Evolutionary conservation across 2,113 vertebrate species (phyloP).

Genomic region (Elachura formosa): DNA sequence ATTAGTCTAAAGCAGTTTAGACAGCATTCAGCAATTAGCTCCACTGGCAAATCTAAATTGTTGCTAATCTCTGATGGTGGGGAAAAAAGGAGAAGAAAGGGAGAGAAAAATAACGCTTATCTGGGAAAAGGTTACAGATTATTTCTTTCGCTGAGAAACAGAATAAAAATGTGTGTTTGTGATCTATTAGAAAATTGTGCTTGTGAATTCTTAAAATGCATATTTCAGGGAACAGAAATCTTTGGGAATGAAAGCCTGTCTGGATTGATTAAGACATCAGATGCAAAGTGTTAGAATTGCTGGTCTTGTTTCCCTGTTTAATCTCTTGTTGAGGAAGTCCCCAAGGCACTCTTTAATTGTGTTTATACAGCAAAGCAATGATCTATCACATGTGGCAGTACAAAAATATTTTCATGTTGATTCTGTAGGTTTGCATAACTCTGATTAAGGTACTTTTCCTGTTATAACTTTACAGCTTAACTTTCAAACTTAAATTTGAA

Average conservation of each 20-base stretch:
- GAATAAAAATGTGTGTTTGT: not conserved
- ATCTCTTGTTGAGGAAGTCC: constrained; percentile 63
- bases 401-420: constrained; percentile 68
- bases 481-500: constrained; percentile 28
- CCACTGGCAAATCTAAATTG: not conserved
- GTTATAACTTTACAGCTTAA: constrained; percentile 26
- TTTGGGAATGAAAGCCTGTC: constrained; percentile 53
- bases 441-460: constrained; percentile 52
- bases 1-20: not conserved
- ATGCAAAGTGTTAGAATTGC: constrained; percentile 58
- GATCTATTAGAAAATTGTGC: not conserved
- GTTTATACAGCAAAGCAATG: constrained; percentile 66
- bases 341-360: constrained; percentile 59
- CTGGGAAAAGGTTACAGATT: not conserved
- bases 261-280: constrained; percentile 56
- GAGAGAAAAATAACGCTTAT: not conserved
- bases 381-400: constrained; percentile 67
- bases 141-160: not conserved
- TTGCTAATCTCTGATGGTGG: not conserved
- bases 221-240: constrained; percentile 25
- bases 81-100: not conserved
- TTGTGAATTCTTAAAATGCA: constrained; percentile 35
- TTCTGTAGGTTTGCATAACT: constrained; percentile 53
- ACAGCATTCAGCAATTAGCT: not conserved
- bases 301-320: constrained; percentile 60